Evolutionary conservation across 2,113 vertebrate species (phyloP).

Genomic region (Lasiurus cinereus): DNA sequence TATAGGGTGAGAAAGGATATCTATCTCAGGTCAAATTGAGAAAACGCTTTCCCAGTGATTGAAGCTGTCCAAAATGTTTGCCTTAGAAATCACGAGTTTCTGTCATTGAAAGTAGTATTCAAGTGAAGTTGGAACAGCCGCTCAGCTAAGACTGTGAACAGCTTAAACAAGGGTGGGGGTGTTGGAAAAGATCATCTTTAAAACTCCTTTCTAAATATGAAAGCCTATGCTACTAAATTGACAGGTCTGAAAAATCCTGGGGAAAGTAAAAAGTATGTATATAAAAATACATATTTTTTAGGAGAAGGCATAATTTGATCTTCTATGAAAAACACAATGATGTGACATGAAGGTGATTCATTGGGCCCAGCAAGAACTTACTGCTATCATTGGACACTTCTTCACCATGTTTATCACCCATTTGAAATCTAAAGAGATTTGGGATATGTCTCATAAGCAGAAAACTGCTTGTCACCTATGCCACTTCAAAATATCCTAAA

Average conservation of each 20-base stretch:
- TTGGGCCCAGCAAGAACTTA: not conserved
- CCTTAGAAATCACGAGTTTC: not conserved
- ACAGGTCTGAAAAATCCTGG: slow-evolving; percentile 30
- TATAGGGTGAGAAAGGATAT: not conserved
- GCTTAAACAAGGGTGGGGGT: not conserved
- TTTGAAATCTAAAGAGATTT: slow-evolving; percentile 1
- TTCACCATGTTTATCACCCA: not conserved
- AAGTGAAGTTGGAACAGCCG: not conserved
- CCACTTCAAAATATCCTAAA: slow-evolving; percentile 44
- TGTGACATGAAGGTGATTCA: not conserved
- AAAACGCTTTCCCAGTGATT: not conserved
- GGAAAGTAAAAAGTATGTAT: not conserved
- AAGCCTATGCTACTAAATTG: not conserved
- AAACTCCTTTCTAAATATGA: slow-evolving; percentile 16
- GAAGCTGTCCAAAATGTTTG: slow-evolving; percentile 27
- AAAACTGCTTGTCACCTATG: not conserved
- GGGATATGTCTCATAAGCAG: not conserved
- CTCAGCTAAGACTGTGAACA: not conserved
- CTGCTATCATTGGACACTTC: not conserved
- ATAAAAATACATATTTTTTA: slow-evolving; percentile 10
- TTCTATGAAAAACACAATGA: not conserved
- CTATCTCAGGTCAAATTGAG: not conserved
- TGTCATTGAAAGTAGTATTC: not conserved
- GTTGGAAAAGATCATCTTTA: not conserved
- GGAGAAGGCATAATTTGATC: not conserved